phyloP scores from a whole-genome alignment of 2,888 invertebrate species.

The Drosophila neonasuta region DNA sequence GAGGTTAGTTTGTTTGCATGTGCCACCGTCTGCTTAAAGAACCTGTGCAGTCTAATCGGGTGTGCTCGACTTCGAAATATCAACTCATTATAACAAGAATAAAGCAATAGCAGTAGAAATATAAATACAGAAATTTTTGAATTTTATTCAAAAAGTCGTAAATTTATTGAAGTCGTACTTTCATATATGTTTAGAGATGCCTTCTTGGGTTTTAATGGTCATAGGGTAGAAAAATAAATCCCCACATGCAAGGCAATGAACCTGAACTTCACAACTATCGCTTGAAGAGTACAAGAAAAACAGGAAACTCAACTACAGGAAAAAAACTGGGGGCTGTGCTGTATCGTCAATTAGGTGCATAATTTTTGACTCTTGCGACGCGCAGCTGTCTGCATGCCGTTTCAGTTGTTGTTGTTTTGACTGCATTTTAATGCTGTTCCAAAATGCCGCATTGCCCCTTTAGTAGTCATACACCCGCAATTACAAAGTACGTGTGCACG shows the following conservation, averaged over 20 bases:
- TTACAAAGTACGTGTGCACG: constrained; percentile 3
- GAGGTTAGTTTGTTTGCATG: constrained; percentile 41
- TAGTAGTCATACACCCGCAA: constrained; percentile 18
- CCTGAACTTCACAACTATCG: constrained; percentile 69
- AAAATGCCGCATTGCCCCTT: constrained; percentile 66
- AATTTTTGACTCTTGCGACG: constrained; percentile 53
- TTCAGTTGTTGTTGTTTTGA: constrained; percentile 36
- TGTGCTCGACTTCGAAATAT: constrained; percentile 19
- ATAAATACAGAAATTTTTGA: no score
- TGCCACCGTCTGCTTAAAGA: constrained; percentile 36
- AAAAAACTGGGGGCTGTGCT: constrained; percentile 10
- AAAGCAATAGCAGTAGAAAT: no score
- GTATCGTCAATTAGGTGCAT: constrained; percentile 61
- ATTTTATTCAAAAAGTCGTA: neutral
- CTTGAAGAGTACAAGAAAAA: constrained; percentile 26
- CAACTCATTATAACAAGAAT: no score
- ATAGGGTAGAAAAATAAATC: constrained; percentile 45
- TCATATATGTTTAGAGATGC: neutral
- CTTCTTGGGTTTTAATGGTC: neutral
- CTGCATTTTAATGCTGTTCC: constrained; percentile 56
- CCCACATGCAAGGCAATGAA: constrained; percentile 74
- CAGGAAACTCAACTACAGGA: constrained; percentile 39
- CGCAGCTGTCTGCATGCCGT: constrained; percentile 41
- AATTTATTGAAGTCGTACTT: no score
- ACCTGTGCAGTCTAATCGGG: neutral